Base-by-base conservation (phyloP, 2,113 vertebrate species). In the Lycaon pictus region DNA sequence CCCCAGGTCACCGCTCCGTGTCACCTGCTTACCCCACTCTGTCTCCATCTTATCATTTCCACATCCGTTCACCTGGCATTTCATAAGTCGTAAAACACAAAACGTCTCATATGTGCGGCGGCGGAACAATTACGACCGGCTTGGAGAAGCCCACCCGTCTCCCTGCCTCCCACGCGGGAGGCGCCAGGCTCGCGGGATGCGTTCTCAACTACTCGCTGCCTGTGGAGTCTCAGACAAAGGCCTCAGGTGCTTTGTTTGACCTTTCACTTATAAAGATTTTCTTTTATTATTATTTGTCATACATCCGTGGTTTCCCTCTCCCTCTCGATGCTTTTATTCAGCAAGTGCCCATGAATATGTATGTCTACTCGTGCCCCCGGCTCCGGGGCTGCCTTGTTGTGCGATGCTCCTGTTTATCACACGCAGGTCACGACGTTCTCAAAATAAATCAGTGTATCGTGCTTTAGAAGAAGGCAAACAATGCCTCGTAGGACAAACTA, bases 1-100 rank as follows among this genome's bases (percentile, higher is more conserved):
- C 2, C 69, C 76, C 8, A n/a, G 20, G 51, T 43, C 19, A 7
- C 32, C 0, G 55, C 29, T 16, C 7, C 1, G 9, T 25, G 23
- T n/a, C 20, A n/a, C 8, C 29, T 17, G 63, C 74, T 22, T 20
- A 16, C 12, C 55, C 37, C 4, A 5, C 8, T 76, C 12, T 37
- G 27, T 4, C 16, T 13, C 22, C 29, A 5, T 37, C 19, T 48
- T 35, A 17, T 5, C 1, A 4, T 35, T 48, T 84, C 8, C 20
- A 27, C 3, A 20, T 11, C 9, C 5, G 3, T 2, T 35, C 5
- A 1, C 0, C 5, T 5, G 1, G 32, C 80, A 25, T 9, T 53
- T 51, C 7, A 19, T 6, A 2, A 48, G 5, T 5, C 15, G n/a
- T 37, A 16, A 48, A 35, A 4, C 35, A 5, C 13, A 7, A n/a